Evolutionary conservation across 1,140 invertebrate species (phyloP), one percentile per base, ranked within the genome.

Genomic region (Branchinecta lynchi): DNA sequence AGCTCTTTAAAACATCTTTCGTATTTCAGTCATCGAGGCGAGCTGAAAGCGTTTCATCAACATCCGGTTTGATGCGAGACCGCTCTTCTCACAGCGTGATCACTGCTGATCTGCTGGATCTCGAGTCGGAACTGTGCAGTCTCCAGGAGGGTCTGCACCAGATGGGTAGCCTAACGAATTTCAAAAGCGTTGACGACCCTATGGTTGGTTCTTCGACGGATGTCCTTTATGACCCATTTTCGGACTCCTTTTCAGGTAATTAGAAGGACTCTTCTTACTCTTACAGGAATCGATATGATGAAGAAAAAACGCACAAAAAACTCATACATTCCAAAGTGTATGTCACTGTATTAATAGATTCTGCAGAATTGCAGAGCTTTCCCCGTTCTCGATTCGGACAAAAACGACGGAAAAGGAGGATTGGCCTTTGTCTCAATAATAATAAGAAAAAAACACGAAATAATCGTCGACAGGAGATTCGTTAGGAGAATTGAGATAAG

Each of bases 41-140:
- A 15, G 17, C 2, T 12, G 51, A 60, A 15, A 60, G 51, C 17
- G 51, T 60, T 3, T 60, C 51, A 60, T 60, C 51, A 60, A 60
- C 51, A 3, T 15, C 12, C 51, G 51, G 51, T 60, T 6, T 60
- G 17, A 20, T 73, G 77, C 78, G 67, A 77, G 76, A 73, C 60
- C 43, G 20, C 60, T 65, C 60, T 21, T 60, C 69, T 65, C 65
- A 74, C 66, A 75, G 77, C 71, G 72, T 78, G 79, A 80, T 81
- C n/a, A 83, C 85, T 71, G 90, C 89, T 0, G 91, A 96, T 80
- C 80, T 98, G 71, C 85, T 98, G 20, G 93, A 96, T 80, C 80
- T 98, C 71, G 92, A 97, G 78, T 88, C 92, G 76, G 93, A 96
- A 81, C 80, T 96, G 69, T 90, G 88, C 73, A 92, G 87, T 68